Base-by-base conservation (phyloP, 1,140 invertebrate genomes). In the Latrodectus geometricus region DNA sequence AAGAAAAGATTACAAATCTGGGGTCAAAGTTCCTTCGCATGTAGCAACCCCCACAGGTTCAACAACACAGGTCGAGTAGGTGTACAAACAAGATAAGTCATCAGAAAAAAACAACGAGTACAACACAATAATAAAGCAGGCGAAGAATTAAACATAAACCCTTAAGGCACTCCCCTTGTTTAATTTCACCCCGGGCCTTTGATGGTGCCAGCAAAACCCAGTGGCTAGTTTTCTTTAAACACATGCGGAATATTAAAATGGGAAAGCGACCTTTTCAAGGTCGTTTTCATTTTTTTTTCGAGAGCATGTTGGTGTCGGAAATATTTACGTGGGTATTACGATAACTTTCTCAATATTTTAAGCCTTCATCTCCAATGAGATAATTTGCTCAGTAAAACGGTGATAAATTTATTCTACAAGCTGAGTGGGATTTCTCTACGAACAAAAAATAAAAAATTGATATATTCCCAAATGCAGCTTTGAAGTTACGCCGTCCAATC, bases 1-100 rank as follows among this genome's bases (percentile, higher is more conserved):
- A 81, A 70, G 68, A 56, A 35, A 82, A 61, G 69, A 74, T 74
- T 74, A 73, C 70, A 78, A 78, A 68, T 8, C 21, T 5, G 50
- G 66, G 66, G 74, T 77, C 74, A 77, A 85, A 85, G 83, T 85
- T 85, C 72, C 35, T 14, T 52, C 20, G 35, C 75, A 52, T 75
- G 61, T 17, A 77, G 50, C 73, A 77, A 48, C 83, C 74, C 83
- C 83, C 83, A 85, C 81, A 77, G 66, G 83, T 85, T 85, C 83
- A 85, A 85, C 75, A 69, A 69, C 74, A 69, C 52, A 77, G 12
- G 74, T 76, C 65, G n/a, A 65, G 48, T 49, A 23, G 50, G 20
- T 61, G 54, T 61, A 61, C 17, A 35, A 1, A 35, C 35, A 1
- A 35, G 35, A 5, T 35, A 35, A 35, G 35, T 35, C 35, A 35